A percentile compares a stretch with the other conserved stretches of the same genome.
Evolutionary conservation across 2,113 vertebrate species (phyloP).

Genomic region (Regulus satrapa): DNA sequence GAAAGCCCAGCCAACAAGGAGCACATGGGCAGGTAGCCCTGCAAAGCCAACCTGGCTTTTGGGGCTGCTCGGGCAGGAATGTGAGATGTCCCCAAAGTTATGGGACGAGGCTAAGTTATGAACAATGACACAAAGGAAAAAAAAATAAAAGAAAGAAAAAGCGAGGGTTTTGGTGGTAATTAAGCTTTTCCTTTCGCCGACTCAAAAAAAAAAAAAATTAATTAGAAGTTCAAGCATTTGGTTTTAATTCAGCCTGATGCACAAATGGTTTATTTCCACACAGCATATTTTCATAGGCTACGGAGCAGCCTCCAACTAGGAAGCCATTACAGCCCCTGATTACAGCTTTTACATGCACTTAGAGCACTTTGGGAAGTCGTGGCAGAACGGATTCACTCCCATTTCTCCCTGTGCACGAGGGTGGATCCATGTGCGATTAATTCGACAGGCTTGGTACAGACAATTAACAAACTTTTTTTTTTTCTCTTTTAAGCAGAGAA

Average conservation of each 20-base stretch:
- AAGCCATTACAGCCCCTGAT: conserved; percentile 54
- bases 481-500: neutral
- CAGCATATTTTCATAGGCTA: conserved; percentile 35
- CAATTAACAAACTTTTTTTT: conserved; percentile 5
- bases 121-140: neutral
- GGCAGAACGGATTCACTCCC: conserved; percentile 20
- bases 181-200: conserved; percentile 11
- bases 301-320: conserved; percentile 44
- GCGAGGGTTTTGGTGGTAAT: neutral
- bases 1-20: conserved; percentile 23
- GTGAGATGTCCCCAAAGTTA: neutral
- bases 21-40: conserved; percentile 45
- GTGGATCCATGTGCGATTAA: conserved; percentile 38
- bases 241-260: conserved; percentile 60
- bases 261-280: conserved; percentile 66
- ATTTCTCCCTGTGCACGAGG: neutral
- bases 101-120: neutral
- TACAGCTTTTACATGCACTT: conserved; percentile 51
- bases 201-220: conserved; percentile 43
- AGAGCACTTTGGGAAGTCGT: conserved; percentile 1
- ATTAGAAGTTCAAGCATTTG: conserved; percentile 57
- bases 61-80: neutral
- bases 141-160: neutral
- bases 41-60: neutral
- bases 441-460: conserved; percentile 19